These are phyloP conservation scores for Sterrhoptilus dennistouni DNA, from an alignment of 2,113 vertebrate species.

Conservation along the genomic window DNA sequence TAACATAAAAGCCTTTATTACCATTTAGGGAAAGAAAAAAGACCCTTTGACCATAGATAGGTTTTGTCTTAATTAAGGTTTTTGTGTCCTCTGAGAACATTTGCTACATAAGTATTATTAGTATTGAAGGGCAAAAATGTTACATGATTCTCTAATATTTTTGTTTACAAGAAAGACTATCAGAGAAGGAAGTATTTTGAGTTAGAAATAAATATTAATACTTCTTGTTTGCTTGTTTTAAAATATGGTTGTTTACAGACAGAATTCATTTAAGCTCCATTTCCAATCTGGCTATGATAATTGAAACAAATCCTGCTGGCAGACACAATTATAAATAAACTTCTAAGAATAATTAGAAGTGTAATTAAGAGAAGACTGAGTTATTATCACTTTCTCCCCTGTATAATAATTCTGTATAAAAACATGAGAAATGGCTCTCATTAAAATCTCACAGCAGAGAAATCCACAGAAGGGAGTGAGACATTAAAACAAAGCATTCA, in stretches of 20 bases:
- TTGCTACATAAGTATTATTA: neutral
- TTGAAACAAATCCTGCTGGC: conserved; percentile 22
- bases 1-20: conserved; percentile 18
- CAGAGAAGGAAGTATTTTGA: neutral
- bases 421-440: conserved; percentile 21
- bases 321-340: conserved; percentile 54
- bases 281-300: conserved; percentile 49
- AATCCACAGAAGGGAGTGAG: neutral
- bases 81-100: neutral
- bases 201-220: conserved; percentile 25
- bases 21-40: neutral
- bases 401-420: conserved; percentile 13
- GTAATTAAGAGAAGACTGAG: conserved; percentile 59
- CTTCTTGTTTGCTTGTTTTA: neutral
- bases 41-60: neutral
- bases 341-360: conserved; percentile 62
- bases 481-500: neutral
- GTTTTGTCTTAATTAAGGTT: neutral
- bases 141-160: neutral
- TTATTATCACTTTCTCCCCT: conserved; percentile 17
- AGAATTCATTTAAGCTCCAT: conserved; percentile 43
- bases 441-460: conserved; percentile 32
- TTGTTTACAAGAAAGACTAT: neutral
- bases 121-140: neutral
- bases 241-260: conserved; percentile 24